Evolutionary conservation across 2,797 vertebrate species (phyloP).

Genomic region (Pristis pectinata): DNA sequence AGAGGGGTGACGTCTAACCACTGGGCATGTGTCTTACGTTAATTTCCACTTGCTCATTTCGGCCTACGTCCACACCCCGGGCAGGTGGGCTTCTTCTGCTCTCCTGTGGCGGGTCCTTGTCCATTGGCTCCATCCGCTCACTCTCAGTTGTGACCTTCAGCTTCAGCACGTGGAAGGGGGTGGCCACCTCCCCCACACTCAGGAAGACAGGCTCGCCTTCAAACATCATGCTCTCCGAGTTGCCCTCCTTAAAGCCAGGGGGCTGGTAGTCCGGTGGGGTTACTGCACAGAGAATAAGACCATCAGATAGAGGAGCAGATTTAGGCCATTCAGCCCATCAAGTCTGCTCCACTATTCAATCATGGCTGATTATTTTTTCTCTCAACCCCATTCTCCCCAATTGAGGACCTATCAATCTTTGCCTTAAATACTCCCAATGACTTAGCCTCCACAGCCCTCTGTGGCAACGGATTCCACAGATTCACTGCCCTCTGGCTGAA

Average conservation of each 20-base stretch:
- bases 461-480: too few species aligned
- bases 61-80: slow-evolving; percentile 42
- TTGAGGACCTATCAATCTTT: too few species aligned
- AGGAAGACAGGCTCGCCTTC: slow-evolving; percentile 72
- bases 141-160: slow-evolving; percentile 80
- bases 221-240: slow-evolving; percentile 64
- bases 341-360: too few species aligned
- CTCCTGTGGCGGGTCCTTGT: slow-evolving; percentile 47
- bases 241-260: slow-evolving; percentile 80
- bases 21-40: slow-evolving; percentile 45
- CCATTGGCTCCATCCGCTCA: slow-evolving; percentile 68
- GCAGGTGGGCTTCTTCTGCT: slow-evolving; percentile 41
- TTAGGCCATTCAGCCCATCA: too few species aligned
- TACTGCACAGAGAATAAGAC: slow-evolving; percentile 56
- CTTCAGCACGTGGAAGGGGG: slow-evolving; percentile 79
- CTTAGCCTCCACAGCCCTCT: too few species aligned
- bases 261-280: slow-evolving; percentile 88
- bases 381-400: too few species aligned
- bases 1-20: background rate
- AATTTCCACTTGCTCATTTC: slow-evolving; percentile 43
- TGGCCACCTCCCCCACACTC: slow-evolving; percentile 79
- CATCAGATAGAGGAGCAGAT: background rate
- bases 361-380: too few species aligned
- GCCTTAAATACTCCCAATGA: too few species aligned
- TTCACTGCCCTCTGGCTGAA: too few species aligned